Base-by-base conservation (phyloP, 2,113 vertebrate genomes). In the Macaca fascicularis region DNA sequence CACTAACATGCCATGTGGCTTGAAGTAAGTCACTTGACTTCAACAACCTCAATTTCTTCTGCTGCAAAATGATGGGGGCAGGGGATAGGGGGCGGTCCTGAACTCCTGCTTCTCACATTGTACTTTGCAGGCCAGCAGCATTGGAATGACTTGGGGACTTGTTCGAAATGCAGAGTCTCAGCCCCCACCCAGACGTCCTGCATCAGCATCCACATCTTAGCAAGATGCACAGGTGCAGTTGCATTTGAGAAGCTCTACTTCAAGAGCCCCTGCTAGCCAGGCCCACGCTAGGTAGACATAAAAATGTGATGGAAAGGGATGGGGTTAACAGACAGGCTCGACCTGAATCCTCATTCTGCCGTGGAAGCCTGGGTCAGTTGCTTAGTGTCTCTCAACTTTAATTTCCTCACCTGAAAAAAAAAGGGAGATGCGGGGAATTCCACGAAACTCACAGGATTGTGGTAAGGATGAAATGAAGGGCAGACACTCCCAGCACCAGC, bases 271-370 rank as follows among this genome's bases (percentile, higher is more conserved):
- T 23, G 23, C 1, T 0, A 17, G 48, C 23, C 72, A 43, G 50
- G 40, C 32, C 32, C 10, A 1, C 0, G 14, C 22, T 3, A 20
- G 6, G 14, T 4, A 5, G 88, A n/a, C 9, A 27, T 27, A 43
- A 16, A 16, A 14, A 16, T 23, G 76, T 32, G 3, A 30, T 2
- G 2, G 84, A 38, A 40, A 32, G 50, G 32, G 2, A 3, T 12
- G 1, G 38, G 20, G 23, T 20, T 52, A 35, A 12, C 9, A 20
- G 59, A 35, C n/a, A 69, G 67, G 7, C 30, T 8, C 0, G 0
- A 11, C 32, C 20, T 19, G 70, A 89, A 64, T 59, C 32, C 52
- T 72, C 6, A 0, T 52, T 82, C 67, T 12, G 30, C 69, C 57
- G 1, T 12, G 57, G 81, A n/a, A 40, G 35, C 35, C 45, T 8